These are phyloP conservation scores for Clarias magur DNA, from an alignment of 2,113 vertebrate species.

Conservation along the genomic window DNA sequence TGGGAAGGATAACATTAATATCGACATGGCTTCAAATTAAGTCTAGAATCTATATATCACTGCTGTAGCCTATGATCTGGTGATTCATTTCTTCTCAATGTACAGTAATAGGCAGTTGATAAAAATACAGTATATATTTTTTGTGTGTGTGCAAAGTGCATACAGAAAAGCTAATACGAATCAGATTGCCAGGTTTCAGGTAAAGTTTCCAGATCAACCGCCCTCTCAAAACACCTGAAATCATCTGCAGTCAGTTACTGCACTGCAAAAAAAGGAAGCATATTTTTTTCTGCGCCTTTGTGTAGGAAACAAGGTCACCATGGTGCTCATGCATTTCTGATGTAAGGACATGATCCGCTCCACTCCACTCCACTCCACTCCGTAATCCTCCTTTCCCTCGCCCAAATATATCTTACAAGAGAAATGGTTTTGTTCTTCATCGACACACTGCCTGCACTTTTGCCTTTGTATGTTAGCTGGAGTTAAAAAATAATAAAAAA, in stretches of 20 bases:
- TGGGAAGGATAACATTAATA: neutral
- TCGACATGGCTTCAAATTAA: neutral
- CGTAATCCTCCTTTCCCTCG: neutral
- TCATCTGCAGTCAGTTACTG: neutral
- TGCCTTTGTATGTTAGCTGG: neutral
- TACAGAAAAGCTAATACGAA: neutral
- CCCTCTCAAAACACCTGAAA: neutral
- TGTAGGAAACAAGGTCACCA: neutral
- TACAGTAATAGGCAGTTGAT: neutral
- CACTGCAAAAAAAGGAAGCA: neutral
- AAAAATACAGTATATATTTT: neutral
- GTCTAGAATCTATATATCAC: too few relatives aligned
- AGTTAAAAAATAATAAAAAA: neutral
- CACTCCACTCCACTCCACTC: neutral
- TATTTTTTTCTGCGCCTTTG: neutral
- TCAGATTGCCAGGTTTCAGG: neutral
- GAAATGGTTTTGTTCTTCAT: neutral
- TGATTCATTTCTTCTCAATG: neutral
- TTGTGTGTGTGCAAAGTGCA: neutral
- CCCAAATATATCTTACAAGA: neutral
- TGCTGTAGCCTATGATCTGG: neutral
- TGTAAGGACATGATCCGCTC: neutral
- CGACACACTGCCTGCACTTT: neutral
- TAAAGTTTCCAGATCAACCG: neutral
- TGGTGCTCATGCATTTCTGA: neutral